These are phyloP conservation scores for Drosophila eohydei DNA, from an alignment of 2,888 invertebrate species.

Conservation along the genomic window DNA sequence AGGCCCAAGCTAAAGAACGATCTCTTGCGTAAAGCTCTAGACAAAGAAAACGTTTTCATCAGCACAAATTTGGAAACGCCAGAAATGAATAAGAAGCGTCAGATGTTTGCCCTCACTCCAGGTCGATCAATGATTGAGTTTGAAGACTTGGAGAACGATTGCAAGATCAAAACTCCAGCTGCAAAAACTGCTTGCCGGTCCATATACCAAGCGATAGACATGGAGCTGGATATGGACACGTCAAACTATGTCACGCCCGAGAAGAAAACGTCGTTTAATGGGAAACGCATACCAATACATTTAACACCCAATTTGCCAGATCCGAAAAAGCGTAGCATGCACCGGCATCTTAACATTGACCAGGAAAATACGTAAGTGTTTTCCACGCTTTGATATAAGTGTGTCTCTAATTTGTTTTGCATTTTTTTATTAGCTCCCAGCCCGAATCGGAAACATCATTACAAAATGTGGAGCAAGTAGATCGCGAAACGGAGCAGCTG, in stretches of 20 bases:
- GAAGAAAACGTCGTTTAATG: background rate
- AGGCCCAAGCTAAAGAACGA: background rate
- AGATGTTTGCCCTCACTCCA: slow-evolving; percentile 53
- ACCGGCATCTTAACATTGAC: slow-evolving; percentile 28
- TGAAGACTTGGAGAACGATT: slow-evolving; percentile 52
- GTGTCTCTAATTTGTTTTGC: background rate
- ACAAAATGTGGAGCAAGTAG: background rate
- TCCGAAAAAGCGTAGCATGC: slow-evolving; percentile 68
- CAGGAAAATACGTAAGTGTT: slow-evolving; percentile 30
- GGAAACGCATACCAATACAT: slow-evolving; percentile 54
- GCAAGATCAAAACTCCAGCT: slow-evolving; percentile 15
- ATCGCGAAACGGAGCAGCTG: slow-evolving; percentile 18
- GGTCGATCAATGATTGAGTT: slow-evolving; percentile 66
- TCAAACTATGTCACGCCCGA: slow-evolving; percentile 19
- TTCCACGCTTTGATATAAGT: background rate
- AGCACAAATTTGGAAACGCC: slow-evolving; percentile 22
- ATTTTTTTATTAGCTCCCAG: slow-evolving; percentile 6
- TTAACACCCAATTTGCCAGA: slow-evolving; percentile 71
- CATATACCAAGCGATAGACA: slow-evolving; percentile 9
- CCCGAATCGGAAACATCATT: background rate
- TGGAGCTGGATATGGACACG: slow-evolving; percentile 36
- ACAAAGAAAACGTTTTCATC: background rate
- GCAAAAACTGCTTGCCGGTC: background rate
- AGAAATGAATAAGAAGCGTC: slow-evolving; percentile 14
- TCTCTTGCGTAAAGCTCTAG: slow-evolving; percentile 1